Conservation (phyloP, 2,113 vertebrate genomes). For the Oenanthe melanoleuca region DNA sequence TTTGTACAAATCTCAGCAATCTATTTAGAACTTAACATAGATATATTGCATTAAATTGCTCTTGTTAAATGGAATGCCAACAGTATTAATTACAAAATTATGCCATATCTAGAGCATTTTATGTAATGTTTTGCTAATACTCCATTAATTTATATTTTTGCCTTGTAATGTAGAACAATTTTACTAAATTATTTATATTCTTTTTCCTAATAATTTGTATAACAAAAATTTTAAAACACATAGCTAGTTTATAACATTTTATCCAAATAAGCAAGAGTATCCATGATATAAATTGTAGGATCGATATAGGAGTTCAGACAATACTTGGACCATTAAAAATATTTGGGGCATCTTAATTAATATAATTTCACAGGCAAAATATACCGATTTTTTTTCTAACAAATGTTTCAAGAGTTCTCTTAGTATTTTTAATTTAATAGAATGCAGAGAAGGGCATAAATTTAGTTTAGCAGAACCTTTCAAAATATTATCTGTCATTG, state of each 20-base stretch:
- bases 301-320: background rate
- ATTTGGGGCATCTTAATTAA: background rate
- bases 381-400: background rate
- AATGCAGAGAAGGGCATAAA: background rate
- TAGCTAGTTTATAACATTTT: background rate
- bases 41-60: background rate
- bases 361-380: background rate
- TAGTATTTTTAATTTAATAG: background rate
- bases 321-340: background rate
- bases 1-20: background rate
- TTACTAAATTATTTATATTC: background rate
- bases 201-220: background rate
- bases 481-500: background rate
- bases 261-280: background rate
- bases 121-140: background rate
- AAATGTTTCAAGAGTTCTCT: background rate
- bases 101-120: background rate
- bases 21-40: background rate
- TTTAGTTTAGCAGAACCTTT: background rate
- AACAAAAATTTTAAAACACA: background rate
- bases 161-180: background rate
- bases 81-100: background rate
- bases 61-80: background rate
- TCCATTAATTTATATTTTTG: background rate
- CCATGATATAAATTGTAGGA: background rate